Conservation (phyloP, 2,113 vertebrate genomes). For the Vulpes vulpes region DNA sequence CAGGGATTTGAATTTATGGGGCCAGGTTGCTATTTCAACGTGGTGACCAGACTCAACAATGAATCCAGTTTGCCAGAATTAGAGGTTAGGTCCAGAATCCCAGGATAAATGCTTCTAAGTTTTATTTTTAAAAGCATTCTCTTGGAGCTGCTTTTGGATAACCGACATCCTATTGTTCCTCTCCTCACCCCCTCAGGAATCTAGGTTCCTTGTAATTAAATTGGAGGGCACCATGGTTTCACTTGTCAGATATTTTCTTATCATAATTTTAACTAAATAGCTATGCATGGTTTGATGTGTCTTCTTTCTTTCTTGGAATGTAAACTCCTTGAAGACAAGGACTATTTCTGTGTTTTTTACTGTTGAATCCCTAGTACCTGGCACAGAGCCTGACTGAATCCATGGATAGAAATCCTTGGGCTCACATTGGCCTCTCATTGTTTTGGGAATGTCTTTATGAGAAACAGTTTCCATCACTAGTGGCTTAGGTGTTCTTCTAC, state of each 20-base stretch:
- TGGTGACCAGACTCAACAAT: background rate
- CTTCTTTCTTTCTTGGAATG: background rate
- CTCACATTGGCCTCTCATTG: background rate
- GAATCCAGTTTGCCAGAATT: background rate
- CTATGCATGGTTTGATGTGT: background rate
- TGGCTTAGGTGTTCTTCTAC: background rate
- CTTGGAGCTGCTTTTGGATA: background rate
- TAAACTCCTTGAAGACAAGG: background rate
- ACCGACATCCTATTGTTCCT: background rate
- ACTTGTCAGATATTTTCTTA: background rate
- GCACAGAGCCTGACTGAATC: background rate
- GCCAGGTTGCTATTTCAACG: background rate
- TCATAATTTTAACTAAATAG: slow-evolving; percentile 28
- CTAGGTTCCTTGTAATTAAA: background rate
- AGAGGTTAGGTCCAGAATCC: background rate
- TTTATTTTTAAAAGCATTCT: slow-evolving; percentile 29
- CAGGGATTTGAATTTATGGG: background rate
- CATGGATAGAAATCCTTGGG: background rate
- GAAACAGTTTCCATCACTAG: background rate
- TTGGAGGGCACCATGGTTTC: background rate
- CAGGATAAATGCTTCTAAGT: background rate
- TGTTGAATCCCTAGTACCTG: background rate
- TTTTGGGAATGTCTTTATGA: slow-evolving; percentile 1
- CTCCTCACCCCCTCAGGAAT: background rate
- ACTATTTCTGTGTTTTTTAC: background rate